These are phyloP conservation scores for Climacteris rufus DNA, from an alignment of 2,113 vertebrate genomes.

Conservation along the genomic window DNA sequence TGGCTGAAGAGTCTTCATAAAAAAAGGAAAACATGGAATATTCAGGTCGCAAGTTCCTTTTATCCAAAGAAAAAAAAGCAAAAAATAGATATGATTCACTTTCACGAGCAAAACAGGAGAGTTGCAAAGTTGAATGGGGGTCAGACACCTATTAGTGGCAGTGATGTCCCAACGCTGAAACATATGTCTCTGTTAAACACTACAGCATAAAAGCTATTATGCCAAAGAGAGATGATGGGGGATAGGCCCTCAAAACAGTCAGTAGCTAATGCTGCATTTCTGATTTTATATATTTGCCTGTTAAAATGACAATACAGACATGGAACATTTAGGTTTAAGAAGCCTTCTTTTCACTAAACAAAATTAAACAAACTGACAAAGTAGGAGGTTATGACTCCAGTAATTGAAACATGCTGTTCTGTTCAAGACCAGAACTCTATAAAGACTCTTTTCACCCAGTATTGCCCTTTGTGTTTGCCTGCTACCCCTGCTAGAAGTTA, in stretches of 20 bases:
- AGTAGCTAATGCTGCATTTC: conserved; percentile 63
- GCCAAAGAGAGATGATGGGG: background rate
- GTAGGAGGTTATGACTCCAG: conserved; percentile 66
- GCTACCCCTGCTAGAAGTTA: conserved; percentile 39
- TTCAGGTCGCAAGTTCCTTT: background rate
- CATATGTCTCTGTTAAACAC: background rate
- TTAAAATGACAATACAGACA: conserved; percentile 74
- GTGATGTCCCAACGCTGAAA: background rate
- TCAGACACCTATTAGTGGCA: background rate
- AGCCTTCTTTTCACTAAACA: conserved; percentile 72
- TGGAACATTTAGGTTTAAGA: conserved; percentile 71
- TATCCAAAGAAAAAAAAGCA: background rate
- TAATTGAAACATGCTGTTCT: conserved; percentile 77
- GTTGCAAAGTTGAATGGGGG: background rate
- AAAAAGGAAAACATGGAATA: background rate
- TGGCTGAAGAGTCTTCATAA: background rate
- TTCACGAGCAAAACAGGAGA: background rate
- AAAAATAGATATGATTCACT: background rate
- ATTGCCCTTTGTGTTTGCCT: conserved; percentile 63
- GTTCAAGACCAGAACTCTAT: conserved; percentile 58
- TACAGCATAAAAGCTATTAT: background rate
- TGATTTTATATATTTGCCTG: conserved; percentile 68
- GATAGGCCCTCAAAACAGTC: conserved; percentile 2
- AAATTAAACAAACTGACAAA: conserved; percentile 68
- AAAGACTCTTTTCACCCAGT: conserved; percentile 62